Percentiles rank a stretch among this genome's conserved stretches.
phyloP scores from a whole-genome alignment of 2,113 vertebrate species.

The Capra hircus region DNA sequence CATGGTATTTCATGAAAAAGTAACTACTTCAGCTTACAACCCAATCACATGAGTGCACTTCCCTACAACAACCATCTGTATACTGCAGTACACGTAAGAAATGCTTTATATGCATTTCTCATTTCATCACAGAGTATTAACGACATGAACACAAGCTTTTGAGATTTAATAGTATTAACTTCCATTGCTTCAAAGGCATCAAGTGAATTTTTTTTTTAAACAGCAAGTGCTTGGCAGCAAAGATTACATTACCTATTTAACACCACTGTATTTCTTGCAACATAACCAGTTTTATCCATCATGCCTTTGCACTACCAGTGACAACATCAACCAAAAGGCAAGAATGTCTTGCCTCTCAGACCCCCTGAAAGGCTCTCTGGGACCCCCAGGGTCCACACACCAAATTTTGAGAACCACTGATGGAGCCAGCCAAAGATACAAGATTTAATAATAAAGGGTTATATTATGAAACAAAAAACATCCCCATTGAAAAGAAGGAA shows the following conservation, averaged over 20 bases:
- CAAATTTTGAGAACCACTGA: not conserved
- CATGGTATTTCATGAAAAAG: not conserved
- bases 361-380: not conserved
- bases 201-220: not conserved
- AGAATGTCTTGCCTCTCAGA: not conserved
- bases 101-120: not conserved
- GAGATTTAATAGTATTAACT: not conserved
- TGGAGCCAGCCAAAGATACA: not conserved
- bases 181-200: not conserved
- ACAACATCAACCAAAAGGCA: slow-evolving; percentile 2
- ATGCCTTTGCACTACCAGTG: not conserved
- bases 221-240: not conserved
- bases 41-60: not conserved
- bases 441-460: not conserved
- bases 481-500: not conserved
- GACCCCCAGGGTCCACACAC: not conserved
- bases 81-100: not conserved
- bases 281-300: not conserved
- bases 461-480: not conserved
- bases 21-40: not conserved
- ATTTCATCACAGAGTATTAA: not conserved
- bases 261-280: not conserved
- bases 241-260: not conserved
- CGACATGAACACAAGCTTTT: not conserved
- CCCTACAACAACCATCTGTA: not conserved